Evolutionary conservation across 2,888 invertebrate genomes (phyloP).

Genomic region (Cantharis lateralis): DNA sequence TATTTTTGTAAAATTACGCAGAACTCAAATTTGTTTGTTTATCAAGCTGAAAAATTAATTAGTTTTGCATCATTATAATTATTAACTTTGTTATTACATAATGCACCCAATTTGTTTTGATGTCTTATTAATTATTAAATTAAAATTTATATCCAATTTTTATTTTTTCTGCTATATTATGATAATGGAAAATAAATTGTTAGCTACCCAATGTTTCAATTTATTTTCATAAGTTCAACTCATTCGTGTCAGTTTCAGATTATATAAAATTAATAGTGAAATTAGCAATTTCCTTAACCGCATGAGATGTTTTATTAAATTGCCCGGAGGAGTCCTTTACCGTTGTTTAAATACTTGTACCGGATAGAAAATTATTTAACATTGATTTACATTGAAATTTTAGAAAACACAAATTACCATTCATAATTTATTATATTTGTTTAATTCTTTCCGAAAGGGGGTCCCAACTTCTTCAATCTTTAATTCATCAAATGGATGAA

Average conservation of each 20-base stretch:
- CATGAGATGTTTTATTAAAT: background rate
- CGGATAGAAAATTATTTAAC: background rate
- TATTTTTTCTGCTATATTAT: background rate
- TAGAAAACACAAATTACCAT: background rate
- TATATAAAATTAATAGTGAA: background rate
- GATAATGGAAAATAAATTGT: background rate
- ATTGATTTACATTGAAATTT: background rate
- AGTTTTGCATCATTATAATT: background rate
- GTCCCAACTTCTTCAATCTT: background rate
- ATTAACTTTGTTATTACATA: background rate
- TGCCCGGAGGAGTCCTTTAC: background rate
- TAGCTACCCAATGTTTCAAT: background rate
- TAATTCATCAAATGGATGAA: background rate
- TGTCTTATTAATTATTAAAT: background rate
- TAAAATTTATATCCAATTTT: background rate
- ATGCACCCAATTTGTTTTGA: background rate
- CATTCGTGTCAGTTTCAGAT: background rate
- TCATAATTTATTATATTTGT: background rate
- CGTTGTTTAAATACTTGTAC: background rate
- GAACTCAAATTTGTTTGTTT: constrained; percentile 15
- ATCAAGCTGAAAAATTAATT: constrained; percentile 16
- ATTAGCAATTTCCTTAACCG: background rate
- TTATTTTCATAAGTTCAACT: background rate
- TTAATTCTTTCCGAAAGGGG: background rate
- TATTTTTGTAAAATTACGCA: background rate